These are phyloP conservation scores for Drosophila nasuta DNA, from an alignment of 1,140 invertebrate genomes.

Conservation along the genomic window DNA sequence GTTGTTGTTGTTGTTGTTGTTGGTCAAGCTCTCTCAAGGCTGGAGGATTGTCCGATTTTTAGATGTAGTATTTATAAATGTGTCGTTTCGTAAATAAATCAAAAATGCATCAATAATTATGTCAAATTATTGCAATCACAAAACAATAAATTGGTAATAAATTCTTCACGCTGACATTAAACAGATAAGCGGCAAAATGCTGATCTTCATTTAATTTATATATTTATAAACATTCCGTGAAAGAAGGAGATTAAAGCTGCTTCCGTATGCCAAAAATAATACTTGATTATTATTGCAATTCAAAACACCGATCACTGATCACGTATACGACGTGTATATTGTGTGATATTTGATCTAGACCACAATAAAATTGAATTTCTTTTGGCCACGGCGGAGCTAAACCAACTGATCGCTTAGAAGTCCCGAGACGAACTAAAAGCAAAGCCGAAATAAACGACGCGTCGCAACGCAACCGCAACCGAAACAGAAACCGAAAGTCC, in stretches of 20 bases:
- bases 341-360: constrained; percentile 48
- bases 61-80: not conserved
- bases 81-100: constrained; percentile 55
- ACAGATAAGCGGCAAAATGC: constrained; percentile 58
- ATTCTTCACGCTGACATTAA: constrained; percentile 60
- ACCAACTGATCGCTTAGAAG: constrained; percentile 75
- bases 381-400: constrained; percentile 61
- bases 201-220: constrained; percentile 41
- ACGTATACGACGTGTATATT: constrained; percentile 17
- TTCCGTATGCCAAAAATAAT: constrained; percentile 60
- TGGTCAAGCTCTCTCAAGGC: not conserved
- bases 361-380: constrained; percentile 8
- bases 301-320: constrained; percentile 33
- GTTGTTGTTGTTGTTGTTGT: not conserved
- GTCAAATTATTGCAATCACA: constrained; percentile 75
- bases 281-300: constrained; percentile 16
- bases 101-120: constrained; percentile 68
- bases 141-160: constrained; percentile 60
- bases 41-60: not conserved
- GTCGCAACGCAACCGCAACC: constrained; percentile 7
- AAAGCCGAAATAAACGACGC: constrained; percentile 44
- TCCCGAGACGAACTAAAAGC: constrained; percentile 76
- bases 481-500: constrained; percentile 71
- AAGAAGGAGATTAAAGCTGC: constrained; percentile 45
- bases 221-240: constrained; percentile 55